These are phyloP conservation scores for Sebastolobus altivelis DNA, from an alignment of 2,797 vertebrate genomes.

Conservation along the genomic window DNA sequence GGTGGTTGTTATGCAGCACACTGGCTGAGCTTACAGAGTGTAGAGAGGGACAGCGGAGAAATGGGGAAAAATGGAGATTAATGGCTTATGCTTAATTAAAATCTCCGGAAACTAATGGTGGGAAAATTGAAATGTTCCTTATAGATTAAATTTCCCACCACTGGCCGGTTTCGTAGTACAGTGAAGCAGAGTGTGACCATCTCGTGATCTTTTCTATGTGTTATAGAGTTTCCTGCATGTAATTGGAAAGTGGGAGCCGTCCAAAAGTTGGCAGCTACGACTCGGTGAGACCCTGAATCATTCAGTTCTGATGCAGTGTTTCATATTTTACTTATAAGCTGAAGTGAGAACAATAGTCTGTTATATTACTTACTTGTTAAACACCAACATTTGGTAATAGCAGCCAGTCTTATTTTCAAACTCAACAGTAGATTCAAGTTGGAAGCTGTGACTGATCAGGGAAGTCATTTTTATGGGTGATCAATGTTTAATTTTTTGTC, in stretches of 20 bases:
- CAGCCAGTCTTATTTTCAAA: not conserved
- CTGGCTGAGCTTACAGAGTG: slow-evolving; percentile 39
- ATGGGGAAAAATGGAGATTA: slow-evolving; percentile 76
- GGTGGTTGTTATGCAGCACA: slow-evolving; percentile 49
- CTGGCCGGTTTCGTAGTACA: slow-evolving; percentile 49
- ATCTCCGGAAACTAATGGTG: slow-evolving; percentile 76
- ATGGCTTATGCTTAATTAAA: slow-evolving; percentile 82
- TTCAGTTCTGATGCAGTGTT: slow-evolving; percentile 9
- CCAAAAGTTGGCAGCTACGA: slow-evolving; percentile 34
- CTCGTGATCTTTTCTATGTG: slow-evolving; percentile 56
- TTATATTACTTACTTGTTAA: not conserved
- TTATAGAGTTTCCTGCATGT: slow-evolving; percentile 56
- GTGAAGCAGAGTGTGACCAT: slow-evolving; percentile 68
- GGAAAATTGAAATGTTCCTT: slow-evolving; percentile 79
- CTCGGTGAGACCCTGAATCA: not conserved
- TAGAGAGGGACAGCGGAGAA: slow-evolving; percentile 62
- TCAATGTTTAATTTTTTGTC: too few relatives aligned
- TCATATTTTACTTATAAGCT: not conserved
- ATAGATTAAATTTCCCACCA: slow-evolving; percentile 67
- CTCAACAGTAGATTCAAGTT: not conserved
- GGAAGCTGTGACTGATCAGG: not conserved
- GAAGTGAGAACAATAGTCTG: not conserved
- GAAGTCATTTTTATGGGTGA: not conserved
- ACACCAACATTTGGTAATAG: not conserved
- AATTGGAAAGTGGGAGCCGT: slow-evolving; percentile 63